Evolutionary conservation across 2,113 vertebrate species (phyloP), one percentile per base, ranked within the genome.

Genomic region (Micromys minutus): DNA sequence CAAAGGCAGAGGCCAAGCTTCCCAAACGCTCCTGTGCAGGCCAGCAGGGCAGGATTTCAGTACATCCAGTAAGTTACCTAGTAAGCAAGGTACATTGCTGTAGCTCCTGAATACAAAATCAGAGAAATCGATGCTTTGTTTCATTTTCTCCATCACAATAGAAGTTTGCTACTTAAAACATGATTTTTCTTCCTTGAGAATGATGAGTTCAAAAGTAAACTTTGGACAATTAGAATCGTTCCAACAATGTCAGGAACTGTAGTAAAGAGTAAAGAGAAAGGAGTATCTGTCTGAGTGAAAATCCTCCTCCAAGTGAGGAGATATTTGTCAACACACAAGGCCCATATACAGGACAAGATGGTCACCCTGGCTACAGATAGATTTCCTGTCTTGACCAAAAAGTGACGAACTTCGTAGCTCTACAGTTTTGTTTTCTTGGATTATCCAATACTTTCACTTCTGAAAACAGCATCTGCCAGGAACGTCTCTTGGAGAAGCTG

Each of bases 361-460:
- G 6, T 1, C 47, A 57, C 12, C 59, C 19, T 12, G 26, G 39
- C 3, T 24, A 13, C 59, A 7, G 2, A 22, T n/a, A 26, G 11
- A 34, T 42, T 83, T 90, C 57, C 65, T 1, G 3, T 45, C 31
- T 4, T 2, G 24, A 39, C 57, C 42, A 90, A 34, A 83, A n/a
- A 50, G 45, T 22, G 63, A 47, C 31, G 26, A 71, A 65, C 5
- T 5, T 84, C 89, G 80, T 72, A 55, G 39, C 21, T 57, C 57
- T 52, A n/a, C 2, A 5, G 47, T 39, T 87, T 91, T 65, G 2
- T 75, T 79, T 87, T 55, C 57, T 47, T 89, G 59, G 13, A 71
- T 63, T 93, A 34, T 47, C 31, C 29, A 76, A 52, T 84, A 91
- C 59, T 79, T 87, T 96, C 7, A 45, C 12, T 87, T 94, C 36